Base-by-base conservation (phyloP, 2,113 vertebrate species). In the Trachemys scripta region DNA sequence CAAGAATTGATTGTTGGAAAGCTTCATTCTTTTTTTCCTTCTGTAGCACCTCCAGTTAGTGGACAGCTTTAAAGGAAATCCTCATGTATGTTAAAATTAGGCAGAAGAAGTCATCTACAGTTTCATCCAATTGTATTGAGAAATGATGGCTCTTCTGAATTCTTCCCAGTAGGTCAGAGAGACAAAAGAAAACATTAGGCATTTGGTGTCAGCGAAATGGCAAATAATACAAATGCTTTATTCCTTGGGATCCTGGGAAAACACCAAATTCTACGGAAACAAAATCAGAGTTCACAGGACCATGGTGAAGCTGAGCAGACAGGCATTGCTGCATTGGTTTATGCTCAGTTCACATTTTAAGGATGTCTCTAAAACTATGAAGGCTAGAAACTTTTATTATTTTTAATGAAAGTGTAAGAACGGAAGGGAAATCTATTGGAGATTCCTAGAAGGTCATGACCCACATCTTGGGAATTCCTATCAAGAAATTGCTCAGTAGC, bases 381-480 rank as follows among this genome's bases (percentile, higher is more conserved):
- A 38, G 65, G 17, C 65, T 72, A 72, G 51, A 82, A 91, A 89
- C 10, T 56, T 31, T 20, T 25, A 80, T 86, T 20, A 59, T 49
- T 83, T 86, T 83, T 54, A 38, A 62, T 10, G 29, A 49, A 86
- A 45, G 9, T 1, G 42, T 12, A 86, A 78, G 27, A 22, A 50
- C 9, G 19, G 16, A 83, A 80, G 54, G 75, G 29, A 16, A 81
- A 94, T 49, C 53, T 62, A 45, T 38, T 76, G 53, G 50, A 14
- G 49, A 79, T 38, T 19, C n/a, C 29, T 78, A 12, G 57, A 29
- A 59, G 11, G 10, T 59, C 76, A 31, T 0, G 0, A 51, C 35
- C 17, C 6, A 50, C 2, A 76, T 56, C 5, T 51, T 84, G 53
- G 53, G 86, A 87, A 81, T 4, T 19, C 57, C 29, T 49, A 54